Conservation (phyloP, 2,113 vertebrate genomes). For the Nicator chloris region DNA sequence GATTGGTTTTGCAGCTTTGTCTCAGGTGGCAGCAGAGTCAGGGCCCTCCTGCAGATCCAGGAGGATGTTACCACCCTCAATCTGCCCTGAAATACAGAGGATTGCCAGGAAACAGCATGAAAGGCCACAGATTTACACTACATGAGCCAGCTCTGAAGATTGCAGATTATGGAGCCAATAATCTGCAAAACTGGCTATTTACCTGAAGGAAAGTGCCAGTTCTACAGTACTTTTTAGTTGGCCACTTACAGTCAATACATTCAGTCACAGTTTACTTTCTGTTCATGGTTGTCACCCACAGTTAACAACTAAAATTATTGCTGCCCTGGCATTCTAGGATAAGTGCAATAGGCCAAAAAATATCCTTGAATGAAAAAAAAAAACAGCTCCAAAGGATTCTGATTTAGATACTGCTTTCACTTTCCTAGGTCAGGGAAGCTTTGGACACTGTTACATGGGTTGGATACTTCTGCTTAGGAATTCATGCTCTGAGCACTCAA, state of each 20-base stretch:
- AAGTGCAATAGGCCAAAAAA: not conserved
- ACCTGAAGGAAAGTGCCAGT: not conserved
- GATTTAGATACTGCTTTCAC: not conserved
- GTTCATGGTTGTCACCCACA: not conserved
- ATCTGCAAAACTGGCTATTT: not conserved
- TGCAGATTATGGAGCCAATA: not conserved
- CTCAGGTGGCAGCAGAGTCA: not conserved
- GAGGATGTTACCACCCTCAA: not conserved
- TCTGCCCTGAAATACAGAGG: not conserved
- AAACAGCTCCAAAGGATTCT: not conserved
- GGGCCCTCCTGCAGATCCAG: not conserved
- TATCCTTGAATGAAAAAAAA: not conserved
- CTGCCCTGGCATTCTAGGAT: not conserved
- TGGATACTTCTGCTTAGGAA: not conserved
- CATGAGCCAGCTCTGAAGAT: not conserved
- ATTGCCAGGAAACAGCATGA: not conserved
- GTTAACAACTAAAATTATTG: not conserved
- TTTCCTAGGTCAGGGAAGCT: not conserved
- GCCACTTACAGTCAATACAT: not conserved
- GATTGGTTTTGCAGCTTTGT: not conserved
- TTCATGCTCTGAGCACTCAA: not conserved
- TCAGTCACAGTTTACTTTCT: not conserved
- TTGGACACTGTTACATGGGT: not conserved
- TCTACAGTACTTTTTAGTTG: not conserved
- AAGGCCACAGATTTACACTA: not conserved